A percentile compares a stretch with the other conserved stretches of the same genome.
Evolutionary conservation across 2,113 vertebrate species (phyloP).

Genomic region (Leiothrix lutea): DNA sequence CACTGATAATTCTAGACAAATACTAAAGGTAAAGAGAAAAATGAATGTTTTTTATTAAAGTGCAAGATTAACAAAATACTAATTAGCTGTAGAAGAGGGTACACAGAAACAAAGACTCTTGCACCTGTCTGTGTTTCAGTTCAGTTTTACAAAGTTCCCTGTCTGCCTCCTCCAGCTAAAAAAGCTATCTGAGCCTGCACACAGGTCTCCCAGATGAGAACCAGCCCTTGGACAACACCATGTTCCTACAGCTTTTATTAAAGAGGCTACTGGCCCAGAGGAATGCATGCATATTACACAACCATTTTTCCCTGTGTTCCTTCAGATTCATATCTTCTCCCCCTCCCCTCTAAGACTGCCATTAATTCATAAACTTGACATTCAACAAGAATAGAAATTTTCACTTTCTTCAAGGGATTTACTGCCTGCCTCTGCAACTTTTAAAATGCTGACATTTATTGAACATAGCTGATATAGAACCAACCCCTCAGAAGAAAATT

Average conservation of each 20-base stretch:
- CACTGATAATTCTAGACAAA: background rate
- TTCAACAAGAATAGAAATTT: background rate
- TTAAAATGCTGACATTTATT: background rate
- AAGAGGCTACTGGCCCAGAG: background rate
- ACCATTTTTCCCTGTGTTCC: background rate
- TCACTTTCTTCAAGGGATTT: background rate
- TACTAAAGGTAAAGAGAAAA: background rate
- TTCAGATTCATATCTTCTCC: background rate
- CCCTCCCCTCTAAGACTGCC: background rate
- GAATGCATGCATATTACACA: background rate
- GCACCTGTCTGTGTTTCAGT: background rate
- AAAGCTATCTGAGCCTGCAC: background rate
- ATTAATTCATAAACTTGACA: background rate
- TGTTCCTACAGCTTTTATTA: background rate
- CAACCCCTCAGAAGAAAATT: background rate
- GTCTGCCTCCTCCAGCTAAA: background rate
- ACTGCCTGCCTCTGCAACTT: background rate
- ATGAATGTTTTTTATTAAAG: background rate
- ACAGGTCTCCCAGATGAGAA: background rate
- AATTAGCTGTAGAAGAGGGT: background rate
- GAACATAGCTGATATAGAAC: background rate
- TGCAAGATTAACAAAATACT: background rate
- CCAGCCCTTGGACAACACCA: background rate
- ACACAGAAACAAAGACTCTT: background rate
- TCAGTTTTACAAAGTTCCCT: background rate